A percentile compares a stretch with the other conserved stretches of the same genome.
phyloP scores from a whole-genome alignment of 53 echinoderm and acorn worm species.

The Astropecten irregularis region DNA sequence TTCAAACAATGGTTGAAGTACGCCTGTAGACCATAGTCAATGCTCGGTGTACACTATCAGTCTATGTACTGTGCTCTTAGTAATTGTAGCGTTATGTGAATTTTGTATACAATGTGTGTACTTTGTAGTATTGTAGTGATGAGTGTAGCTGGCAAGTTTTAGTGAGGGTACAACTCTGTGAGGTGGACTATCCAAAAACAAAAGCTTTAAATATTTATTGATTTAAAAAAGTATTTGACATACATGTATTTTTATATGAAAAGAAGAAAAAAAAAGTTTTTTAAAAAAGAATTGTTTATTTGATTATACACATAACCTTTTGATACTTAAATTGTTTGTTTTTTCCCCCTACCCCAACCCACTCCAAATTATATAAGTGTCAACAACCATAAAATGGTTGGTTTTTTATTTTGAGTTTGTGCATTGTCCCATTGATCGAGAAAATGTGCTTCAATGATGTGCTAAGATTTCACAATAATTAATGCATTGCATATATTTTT shows the following conservation, averaged over 20 bases:
- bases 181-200: background rate
- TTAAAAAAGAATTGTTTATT: slow-evolving; percentile 15
- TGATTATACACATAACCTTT: slow-evolving; percentile 24
- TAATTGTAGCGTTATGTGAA: background rate
- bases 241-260: slow-evolving; percentile 43
- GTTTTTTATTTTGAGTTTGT: too few relatives aligned
- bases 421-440: too few relatives aligned
- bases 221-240: slow-evolving; percentile 32
- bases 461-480: too few relatives aligned
- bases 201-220: slow-evolving; percentile 53
- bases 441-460: too few relatives aligned
- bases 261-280: background rate
- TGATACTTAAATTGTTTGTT: slow-evolving; percentile 36
- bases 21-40: background rate
- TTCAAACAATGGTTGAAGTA: background rate
- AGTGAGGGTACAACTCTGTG: slow-evolving; percentile 40
- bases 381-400: slow-evolving; percentile 6
- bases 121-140: background rate
- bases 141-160: slow-evolving; percentile 30
- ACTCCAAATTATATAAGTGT: background rate
- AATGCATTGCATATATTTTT: too few relatives aligned
- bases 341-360: background rate
- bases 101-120: background rate
- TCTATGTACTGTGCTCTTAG: background rate
- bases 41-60: background rate